These are phyloP conservation scores for Hippoglossus hippoglossus DNA, from an alignment of 2,797 vertebrate genomes.

Conservation along the genomic window DNA sequence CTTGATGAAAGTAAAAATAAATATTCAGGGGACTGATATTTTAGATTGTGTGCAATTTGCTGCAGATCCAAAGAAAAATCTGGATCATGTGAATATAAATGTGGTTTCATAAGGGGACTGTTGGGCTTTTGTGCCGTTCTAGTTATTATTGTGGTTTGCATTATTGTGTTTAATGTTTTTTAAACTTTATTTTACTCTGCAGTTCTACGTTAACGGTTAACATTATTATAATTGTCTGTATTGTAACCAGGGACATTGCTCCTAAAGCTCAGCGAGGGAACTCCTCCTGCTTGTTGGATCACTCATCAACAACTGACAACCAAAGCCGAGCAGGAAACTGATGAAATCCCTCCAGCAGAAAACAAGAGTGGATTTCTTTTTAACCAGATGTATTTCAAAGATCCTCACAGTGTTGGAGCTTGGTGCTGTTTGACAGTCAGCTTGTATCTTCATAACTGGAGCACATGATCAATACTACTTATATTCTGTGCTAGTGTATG, in stretches of 20 bases:
- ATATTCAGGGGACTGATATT: too few relatives aligned
- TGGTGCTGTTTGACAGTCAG: background rate
- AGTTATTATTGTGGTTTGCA: too few relatives aligned
- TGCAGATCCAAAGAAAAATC: too few relatives aligned
- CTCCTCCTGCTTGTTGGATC: background rate
- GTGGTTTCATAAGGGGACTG: too few relatives aligned
- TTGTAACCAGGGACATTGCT: rapidly evolving
- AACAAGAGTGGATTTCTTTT: background rate
- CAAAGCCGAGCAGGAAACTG: background rate
- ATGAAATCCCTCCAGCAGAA: background rate
- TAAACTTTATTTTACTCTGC: rapidly evolving
- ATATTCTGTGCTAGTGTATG: too few relatives aligned
- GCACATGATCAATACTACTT: background rate
- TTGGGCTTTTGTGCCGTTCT: too few relatives aligned
- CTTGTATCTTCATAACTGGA: background rate
- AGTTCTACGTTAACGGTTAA: background rate
- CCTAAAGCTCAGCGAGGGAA: background rate
- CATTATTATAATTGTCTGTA: background rate
- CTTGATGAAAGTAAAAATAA: too few relatives aligned
- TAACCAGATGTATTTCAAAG: too few relatives aligned
- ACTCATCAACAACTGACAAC: background rate
- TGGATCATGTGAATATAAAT: too few relatives aligned
- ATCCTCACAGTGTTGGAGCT: too few relatives aligned
- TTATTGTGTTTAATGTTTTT: background rate
- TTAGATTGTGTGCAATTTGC: too few relatives aligned